Conservation (phyloP, 2,113 vertebrate species). For the Oreotrochilus melanogaster region DNA sequence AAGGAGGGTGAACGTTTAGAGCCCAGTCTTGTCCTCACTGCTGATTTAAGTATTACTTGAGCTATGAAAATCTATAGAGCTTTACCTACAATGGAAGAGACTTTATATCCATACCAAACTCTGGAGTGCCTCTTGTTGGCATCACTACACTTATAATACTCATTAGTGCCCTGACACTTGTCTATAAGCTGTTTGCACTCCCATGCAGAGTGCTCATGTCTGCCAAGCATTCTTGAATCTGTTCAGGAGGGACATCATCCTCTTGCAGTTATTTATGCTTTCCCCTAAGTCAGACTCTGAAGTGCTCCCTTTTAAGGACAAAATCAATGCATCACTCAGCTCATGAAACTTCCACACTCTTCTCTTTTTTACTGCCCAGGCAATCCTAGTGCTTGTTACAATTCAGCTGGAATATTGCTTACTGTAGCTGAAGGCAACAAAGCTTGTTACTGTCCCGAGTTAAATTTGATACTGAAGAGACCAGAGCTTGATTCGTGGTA, state of each 20-base stretch:
- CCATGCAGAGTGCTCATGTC: not conserved
- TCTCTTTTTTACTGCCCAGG: not conserved
- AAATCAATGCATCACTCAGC: not conserved
- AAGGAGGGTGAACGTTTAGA: not conserved
- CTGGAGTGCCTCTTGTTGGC: not conserved
- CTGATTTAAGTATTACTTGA: not conserved
- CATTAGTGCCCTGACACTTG: not conserved
- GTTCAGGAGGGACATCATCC: not conserved
- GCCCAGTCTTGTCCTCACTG: not conserved
- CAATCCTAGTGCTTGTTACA: not conserved
- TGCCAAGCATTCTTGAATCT: not conserved
- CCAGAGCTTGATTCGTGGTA: not conserved
- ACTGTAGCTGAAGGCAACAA: not conserved
- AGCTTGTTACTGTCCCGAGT: not conserved
- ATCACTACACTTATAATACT: not conserved
- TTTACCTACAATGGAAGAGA: not conserved
- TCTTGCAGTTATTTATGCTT: not conserved
- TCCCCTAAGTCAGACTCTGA: not conserved
- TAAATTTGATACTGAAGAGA: not conserved
- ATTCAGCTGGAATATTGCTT: not conserved
- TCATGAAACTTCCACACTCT: not conserved
- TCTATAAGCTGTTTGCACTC: not conserved
- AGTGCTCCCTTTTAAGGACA: not conserved
- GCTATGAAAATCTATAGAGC: not conserved
- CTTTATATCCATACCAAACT: not conserved